Evolutionary conservation across 1,140 invertebrate species (phyloP).

Genomic region (Drosophila seguyi): DNA sequence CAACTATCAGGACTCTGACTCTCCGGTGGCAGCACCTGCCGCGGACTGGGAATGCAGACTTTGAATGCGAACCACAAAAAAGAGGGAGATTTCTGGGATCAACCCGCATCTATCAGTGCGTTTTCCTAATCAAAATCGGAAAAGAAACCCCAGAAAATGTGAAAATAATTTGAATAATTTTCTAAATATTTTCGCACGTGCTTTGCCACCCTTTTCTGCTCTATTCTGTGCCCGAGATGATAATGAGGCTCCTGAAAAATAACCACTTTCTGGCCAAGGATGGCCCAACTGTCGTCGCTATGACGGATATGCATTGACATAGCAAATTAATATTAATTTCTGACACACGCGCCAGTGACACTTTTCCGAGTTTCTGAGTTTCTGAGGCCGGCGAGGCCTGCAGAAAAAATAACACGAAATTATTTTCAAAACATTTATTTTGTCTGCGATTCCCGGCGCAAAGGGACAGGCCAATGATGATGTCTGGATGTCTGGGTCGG

Average conservation of each 20-base stretch:
- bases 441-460: slow-evolving; percentile 41
- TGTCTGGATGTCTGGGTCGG: slow-evolving; percentile 16
- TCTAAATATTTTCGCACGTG: slow-evolving; percentile 54
- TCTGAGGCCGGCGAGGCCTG: slow-evolving; percentile 4
- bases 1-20: slow-evolving; percentile 39
- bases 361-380: slow-evolving; percentile 36
- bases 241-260: slow-evolving; percentile 70
- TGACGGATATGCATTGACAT: slow-evolving; percentile 83
- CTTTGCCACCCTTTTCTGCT: slow-evolving; percentile 37
- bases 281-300: slow-evolving; percentile 63
- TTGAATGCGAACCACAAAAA: not conserved
- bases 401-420: slow-evolving; percentile 74
- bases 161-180: slow-evolving; percentile 60
- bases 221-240: slow-evolving; percentile 23
- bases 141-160: slow-evolving; percentile 53
- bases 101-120: slow-evolving; percentile 23
- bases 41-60: not conserved
- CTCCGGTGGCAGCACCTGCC: slow-evolving; percentile 43
- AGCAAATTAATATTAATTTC: slow-evolving; percentile 85
- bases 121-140: slow-evolving; percentile 25
- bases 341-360: slow-evolving; percentile 81
- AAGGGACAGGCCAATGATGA: slow-evolving; percentile 47
- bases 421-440: slow-evolving; percentile 82
- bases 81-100: slow-evolving; percentile 10
- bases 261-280: slow-evolving; percentile 62